These are phyloP conservation scores for Taeniopygia guttata DNA, from an alignment of 2,797 vertebrate genomes.

Conservation along the genomic window DNA sequence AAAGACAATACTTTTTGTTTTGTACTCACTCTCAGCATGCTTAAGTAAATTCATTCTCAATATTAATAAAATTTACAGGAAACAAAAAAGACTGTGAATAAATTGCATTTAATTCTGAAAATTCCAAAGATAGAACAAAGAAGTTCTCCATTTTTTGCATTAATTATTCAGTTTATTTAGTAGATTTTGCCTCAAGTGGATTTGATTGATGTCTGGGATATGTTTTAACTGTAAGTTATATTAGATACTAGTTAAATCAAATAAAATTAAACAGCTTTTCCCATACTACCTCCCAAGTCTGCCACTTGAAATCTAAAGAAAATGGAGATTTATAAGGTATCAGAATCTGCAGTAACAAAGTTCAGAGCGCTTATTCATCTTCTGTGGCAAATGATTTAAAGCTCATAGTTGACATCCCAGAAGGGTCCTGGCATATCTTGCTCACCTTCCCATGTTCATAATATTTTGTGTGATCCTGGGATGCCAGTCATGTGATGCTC, in stretches of 20 bases:
- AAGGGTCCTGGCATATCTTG: background rate
- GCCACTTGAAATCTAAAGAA: background rate
- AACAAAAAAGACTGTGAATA: background rate
- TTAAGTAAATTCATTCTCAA: background rate
- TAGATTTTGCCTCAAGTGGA: background rate
- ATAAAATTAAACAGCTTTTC: background rate
- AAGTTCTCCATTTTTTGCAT: background rate
- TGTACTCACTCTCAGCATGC: background rate
- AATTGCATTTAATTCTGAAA: background rate
- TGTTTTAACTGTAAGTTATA: background rate
- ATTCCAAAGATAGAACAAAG: background rate
- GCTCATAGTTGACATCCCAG: background rate
- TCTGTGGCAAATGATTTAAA: background rate
- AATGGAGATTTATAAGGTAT: background rate
- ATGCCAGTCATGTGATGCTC: background rate
- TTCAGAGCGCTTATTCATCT: background rate
- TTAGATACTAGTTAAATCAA: background rate
- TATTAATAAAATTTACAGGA: background rate
- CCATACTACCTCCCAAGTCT: background rate
- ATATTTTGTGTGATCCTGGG: background rate
- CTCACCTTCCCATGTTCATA: background rate
- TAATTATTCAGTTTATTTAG: background rate
- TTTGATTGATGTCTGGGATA: background rate
- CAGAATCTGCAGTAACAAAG: background rate
- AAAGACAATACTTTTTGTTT: background rate